Base-by-base conservation (phyloP, 1,140 invertebrate species). In the Drosophila neocordata region DNA sequence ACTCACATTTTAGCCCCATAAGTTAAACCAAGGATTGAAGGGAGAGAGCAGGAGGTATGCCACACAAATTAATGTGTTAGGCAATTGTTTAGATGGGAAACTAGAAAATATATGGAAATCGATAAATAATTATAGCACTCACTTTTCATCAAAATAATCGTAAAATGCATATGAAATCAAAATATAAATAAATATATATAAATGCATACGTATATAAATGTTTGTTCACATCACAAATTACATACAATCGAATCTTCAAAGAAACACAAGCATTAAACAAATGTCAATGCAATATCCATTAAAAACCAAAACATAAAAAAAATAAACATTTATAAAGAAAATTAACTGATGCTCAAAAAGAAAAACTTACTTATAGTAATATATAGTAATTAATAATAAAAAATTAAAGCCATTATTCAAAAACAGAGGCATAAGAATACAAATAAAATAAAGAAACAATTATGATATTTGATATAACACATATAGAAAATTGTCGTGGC, bases 131-230 rank as follows among this genome's bases (percentile, higher is more conserved):
- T 59, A 73, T 35, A 56, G 63, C 71, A 74, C 63, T 53, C 55
- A 34, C 63, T 34, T 67, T 72, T 48, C 41, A 48, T 48, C 18
- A 48, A 20, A 48, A 9, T 48, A 48, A 48, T 11, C 41, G 41
- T 18, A 73, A 74, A 63, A 44, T 44, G 22, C 71, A 75, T 75
- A 38, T 55, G n/a, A 76, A 76, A 69, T 64, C 53, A 76, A 76
- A 75, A 68, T 12, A 60, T 44, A 68, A 52, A 13, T 62, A 61
- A 4, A 56, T 51, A 55, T 37, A 38, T 67, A 52, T 22, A 41
- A 22, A 64, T 38, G 27, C 7, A 35, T 44, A 73, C 18, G 59
- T 27, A 59, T 31, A 31, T 41, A 37, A 62, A 57, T 58, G 60
- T 75, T 58, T 44, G 41, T 75, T 67, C 53, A 75, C 58, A 52